Conservation (phyloP, 2,888 invertebrate species). For the Tetropium fuscum region DNA sequence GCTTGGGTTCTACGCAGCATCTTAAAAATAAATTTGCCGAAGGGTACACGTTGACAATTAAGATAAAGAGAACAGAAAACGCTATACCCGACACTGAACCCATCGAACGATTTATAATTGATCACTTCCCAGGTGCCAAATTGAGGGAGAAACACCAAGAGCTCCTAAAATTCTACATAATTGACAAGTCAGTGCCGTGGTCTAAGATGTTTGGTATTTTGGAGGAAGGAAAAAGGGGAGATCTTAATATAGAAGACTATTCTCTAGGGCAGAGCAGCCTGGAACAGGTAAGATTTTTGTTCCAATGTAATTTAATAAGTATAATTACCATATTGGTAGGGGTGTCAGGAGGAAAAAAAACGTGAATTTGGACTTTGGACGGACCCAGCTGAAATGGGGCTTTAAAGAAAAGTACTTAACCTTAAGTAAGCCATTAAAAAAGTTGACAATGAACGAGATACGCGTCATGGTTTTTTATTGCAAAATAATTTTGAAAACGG, state of each 20-base stretch:
- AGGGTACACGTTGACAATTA: constrained; percentile 66
- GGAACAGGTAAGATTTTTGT: constrained; percentile 71
- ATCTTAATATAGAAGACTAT: constrained; percentile 79
- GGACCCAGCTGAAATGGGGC: too few relatives aligned
- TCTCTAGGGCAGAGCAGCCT: constrained; percentile 85
- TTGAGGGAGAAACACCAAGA: constrained; percentile 79
- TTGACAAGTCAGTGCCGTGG: constrained; percentile 74
- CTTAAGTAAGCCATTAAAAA: too few relatives aligned
- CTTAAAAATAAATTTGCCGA: constrained; percentile 83
- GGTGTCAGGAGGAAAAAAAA: too few relatives aligned
- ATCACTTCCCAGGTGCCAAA: constrained; percentile 57
- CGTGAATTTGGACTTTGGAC: too few relatives aligned
- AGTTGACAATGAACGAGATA: too few relatives aligned
- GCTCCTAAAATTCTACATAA: constrained; percentile 78
- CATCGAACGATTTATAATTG: constrained; percentile 54
- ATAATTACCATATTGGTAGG: too few relatives aligned
- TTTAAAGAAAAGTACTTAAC: too few relatives aligned
- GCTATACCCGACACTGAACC: constrained; percentile 32
- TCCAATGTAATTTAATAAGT: too few relatives aligned
- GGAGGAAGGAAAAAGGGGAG: constrained; percentile 68
- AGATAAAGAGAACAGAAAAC: constrained; percentile 58
- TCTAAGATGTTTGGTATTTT: constrained; percentile 82
- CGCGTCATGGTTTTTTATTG: too few relatives aligned
- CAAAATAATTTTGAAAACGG: too few relatives aligned
- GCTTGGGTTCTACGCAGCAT: constrained; percentile 84